Evolutionary conservation across 2,888 invertebrate species (phyloP).

Genomic region (Thyatira batis): DNA sequence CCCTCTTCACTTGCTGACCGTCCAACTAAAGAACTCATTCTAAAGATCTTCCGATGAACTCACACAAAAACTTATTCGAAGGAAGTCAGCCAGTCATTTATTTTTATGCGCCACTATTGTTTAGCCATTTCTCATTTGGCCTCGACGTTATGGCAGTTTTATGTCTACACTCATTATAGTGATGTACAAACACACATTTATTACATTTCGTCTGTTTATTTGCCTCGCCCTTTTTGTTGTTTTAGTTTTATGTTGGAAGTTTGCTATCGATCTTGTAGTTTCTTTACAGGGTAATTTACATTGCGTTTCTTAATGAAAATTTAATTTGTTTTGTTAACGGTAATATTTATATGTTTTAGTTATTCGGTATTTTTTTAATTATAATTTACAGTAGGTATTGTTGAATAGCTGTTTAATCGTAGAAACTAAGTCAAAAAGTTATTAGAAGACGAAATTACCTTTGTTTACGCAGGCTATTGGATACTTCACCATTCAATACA

Average conservation of each 20-base stretch:
- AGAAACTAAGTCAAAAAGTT: too few relatives aligned
- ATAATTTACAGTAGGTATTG: too few relatives aligned
- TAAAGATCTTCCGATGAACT: conserved; percentile 80
- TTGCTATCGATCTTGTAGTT: not conserved
- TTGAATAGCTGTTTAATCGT: too few relatives aligned
- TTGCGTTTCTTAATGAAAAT: too few relatives aligned
- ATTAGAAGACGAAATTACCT: too few relatives aligned
- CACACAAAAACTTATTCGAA: conserved; percentile 74
- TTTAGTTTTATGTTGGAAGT: conserved; percentile 14
- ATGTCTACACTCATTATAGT: conserved; percentile 33
- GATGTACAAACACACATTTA: conserved; percentile 34
- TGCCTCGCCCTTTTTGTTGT: conserved; percentile 12
- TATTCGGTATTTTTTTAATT: too few relatives aligned
- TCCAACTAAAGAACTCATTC: conserved; percentile 68
- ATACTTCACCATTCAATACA: too few relatives aligned
- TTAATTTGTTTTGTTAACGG: too few relatives aligned
- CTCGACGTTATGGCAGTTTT: conserved; percentile 36
- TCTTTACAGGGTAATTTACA: too few relatives aligned
- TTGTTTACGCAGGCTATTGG: too few relatives aligned
- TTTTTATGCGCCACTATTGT: conserved; percentile 76
- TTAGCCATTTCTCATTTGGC: conserved; percentile 73
- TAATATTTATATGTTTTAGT: too few relatives aligned
- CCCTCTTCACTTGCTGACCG: conserved; percentile 39
- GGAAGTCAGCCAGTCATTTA: conserved; percentile 70
- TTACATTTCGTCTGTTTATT: conserved; percentile 21